Evolutionary conservation across 2,888 invertebrate species (phyloP), one percentile per base, ranked within the genome.

Genomic region (Helobdella robusta): DNA sequence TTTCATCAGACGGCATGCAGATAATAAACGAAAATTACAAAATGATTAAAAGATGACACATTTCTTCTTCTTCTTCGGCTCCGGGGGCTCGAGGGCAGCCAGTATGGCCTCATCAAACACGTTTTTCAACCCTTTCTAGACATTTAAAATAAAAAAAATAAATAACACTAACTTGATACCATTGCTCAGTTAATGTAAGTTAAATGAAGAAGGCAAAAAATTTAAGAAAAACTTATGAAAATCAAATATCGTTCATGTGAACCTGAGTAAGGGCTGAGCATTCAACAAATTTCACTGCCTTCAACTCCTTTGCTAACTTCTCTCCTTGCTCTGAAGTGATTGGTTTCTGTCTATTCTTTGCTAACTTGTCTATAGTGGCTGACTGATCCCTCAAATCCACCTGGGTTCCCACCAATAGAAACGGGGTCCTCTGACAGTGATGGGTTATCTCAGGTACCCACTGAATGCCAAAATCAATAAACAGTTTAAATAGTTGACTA

Each of bases 361-460:
- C 93, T 81, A 97, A 83, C 81, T 94, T 94, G 79, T 97, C 95
- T 68, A 81, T 75, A 20, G 79, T 80, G 2, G 75, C 75, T 15
- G 89, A 89, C 81, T 98, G 97, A 80, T 98, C 97, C 75, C 98
- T 85, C 77, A 98, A 84, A 84, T 98, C 98, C 75, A 97, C 92
- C 82, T 97, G 94, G 71, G 97, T 98, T 65, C 98, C 98, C 67
- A 98, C 82, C 74, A 98, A 82, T 70, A 98, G 84, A 82, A 97
- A 98, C 67, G 97, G 97, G 64, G 97, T 97, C 82, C 94, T 94
- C 80, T 94, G 93, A 84, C 97, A 97, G 81, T 98, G 97, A 83
- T 98, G 97, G 75, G 94, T 92, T 78, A 98, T 97, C 85, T 98
- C 97, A 70, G 97, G 97, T 68, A 97, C 95, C 97, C 97, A 98